These are phyloP conservation scores for Endotricha flammealis DNA, from an alignment of 2,888 invertebrate species.

Conservation along the genomic window DNA sequence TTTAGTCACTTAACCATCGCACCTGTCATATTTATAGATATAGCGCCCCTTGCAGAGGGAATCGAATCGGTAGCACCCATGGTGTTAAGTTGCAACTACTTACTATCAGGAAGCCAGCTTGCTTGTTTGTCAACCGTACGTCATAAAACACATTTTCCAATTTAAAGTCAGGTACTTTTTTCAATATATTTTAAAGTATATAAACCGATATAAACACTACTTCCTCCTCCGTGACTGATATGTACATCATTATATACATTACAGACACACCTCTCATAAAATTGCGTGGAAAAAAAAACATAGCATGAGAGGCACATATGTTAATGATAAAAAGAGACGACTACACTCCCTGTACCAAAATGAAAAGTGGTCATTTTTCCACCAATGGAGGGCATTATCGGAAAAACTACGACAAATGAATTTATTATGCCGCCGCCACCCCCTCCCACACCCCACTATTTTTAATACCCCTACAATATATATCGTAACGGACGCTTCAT, in stretches of 20 bases:
- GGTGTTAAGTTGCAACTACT: no score
- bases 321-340: constrained; percentile 10
- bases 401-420: constrained; percentile 75
- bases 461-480: constrained; percentile 20
- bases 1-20: no score
- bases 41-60: no score
- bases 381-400: constrained; percentile 74
- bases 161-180: no score
- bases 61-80: no score
- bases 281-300: constrained; percentile 5
- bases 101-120: no score
- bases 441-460: constrained; percentile 38
- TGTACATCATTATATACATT: not conserved
- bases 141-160: no score
- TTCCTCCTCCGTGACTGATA: no score
- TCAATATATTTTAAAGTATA: no score
- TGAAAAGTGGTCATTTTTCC: constrained; percentile 66
- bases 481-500: constrained; percentile 2
- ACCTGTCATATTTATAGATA: no score
- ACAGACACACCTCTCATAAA: not conserved
- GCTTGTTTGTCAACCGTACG: no score
- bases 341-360: constrained; percentile 6
- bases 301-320: constrained; percentile 6
- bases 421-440: constrained; percentile 58
- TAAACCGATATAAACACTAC: no score